These are phyloP conservation scores for Neofelis nebulosa DNA, from an alignment of 2,113 vertebrate genomes.

Conservation along the genomic window DNA sequence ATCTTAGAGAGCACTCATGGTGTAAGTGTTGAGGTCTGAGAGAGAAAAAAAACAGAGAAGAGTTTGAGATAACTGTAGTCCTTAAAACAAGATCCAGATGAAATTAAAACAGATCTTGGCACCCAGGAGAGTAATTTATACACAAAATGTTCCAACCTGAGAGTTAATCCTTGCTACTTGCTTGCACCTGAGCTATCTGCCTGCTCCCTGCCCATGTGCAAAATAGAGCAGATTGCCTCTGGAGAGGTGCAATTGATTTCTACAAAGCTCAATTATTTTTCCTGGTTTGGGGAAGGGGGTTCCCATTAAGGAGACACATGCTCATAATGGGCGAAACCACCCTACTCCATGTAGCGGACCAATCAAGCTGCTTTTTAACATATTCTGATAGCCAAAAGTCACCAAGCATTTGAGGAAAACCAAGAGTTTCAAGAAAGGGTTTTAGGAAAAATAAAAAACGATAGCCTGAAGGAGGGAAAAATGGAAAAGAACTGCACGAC, in stretches of 20 bases:
- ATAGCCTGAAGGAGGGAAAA: not conserved
- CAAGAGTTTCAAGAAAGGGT: too few species aligned
- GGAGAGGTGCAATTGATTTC: not conserved
- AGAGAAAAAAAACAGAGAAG: not conserved
- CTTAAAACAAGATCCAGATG: not conserved
- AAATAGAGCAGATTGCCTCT: not conserved
- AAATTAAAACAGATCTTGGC: not conserved
- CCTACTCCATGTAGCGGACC: not conserved
- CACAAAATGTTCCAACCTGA: not conserved
- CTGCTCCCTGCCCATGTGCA: not conserved
- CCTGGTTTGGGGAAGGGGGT: not conserved
- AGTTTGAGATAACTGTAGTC: not conserved
- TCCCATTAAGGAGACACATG: not conserved
- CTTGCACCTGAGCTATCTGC: not conserved
- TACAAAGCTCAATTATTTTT: not conserved
- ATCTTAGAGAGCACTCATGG: not conserved
- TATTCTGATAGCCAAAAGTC: not conserved
- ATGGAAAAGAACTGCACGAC: not conserved
- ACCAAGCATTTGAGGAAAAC: not conserved
- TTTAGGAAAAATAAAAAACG: not conserved
- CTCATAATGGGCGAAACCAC: not conserved
- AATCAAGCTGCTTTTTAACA: not conserved
- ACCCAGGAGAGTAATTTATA: not conserved
- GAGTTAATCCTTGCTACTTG: not conserved
- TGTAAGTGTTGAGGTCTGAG: not conserved